Evolutionary conservation across 2,797 vertebrate species (phyloP).

Genomic region (Danio kyathit): DNA sequence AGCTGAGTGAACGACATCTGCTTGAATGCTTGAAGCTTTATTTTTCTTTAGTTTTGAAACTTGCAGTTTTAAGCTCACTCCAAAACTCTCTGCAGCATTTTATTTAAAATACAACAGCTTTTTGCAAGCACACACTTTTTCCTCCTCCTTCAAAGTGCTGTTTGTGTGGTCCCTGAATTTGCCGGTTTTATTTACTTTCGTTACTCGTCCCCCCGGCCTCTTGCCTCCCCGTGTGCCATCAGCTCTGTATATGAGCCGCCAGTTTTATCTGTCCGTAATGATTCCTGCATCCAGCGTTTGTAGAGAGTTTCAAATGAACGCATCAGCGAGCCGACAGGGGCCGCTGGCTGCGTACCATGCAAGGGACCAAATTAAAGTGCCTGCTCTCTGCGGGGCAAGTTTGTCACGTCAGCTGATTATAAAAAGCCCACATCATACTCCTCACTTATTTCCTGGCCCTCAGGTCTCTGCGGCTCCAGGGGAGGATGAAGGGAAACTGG

Average conservation of each 20-base stretch:
- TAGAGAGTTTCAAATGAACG: slow-evolving; percentile 61
- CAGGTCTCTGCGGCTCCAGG: slow-evolving; percentile 5
- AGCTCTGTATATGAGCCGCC: slow-evolving; percentile 45
- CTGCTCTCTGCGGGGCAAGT: slow-evolving; percentile 63
- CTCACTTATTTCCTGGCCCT: slow-evolving; percentile 46
- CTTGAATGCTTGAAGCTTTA: slow-evolving; percentile 24
- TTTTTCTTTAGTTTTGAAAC: slow-evolving; percentile 23
- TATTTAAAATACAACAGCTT: slow-evolving; percentile 20
- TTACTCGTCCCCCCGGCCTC: slow-evolving; percentile 31
- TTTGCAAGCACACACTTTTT: slow-evolving; percentile 25
- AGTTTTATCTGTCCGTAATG: slow-evolving; percentile 61
- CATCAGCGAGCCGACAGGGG: slow-evolving; percentile 45
- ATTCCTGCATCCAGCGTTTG: slow-evolving; percentile 55
- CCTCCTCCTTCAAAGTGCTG: background rate
- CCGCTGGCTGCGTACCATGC: slow-evolving; percentile 50
- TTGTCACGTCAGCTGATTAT: slow-evolving; percentile 67
- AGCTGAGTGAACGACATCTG: slow-evolving; percentile 36
- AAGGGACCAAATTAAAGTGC: slow-evolving; percentile 58
- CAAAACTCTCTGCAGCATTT: slow-evolving; percentile 26
- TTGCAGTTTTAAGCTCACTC: slow-evolving; percentile 23
- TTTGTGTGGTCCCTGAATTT: slow-evolving; percentile 17
- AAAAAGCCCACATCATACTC: slow-evolving; percentile 56
- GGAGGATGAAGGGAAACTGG: slow-evolving; percentile 44
- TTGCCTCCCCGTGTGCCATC: slow-evolving; percentile 53
- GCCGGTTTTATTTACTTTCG: slow-evolving; percentile 42